These are phyloP conservation scores for Gobiocypris rarus DNA, from an alignment of 2,113 vertebrate genomes.

Conservation along the genomic window DNA sequence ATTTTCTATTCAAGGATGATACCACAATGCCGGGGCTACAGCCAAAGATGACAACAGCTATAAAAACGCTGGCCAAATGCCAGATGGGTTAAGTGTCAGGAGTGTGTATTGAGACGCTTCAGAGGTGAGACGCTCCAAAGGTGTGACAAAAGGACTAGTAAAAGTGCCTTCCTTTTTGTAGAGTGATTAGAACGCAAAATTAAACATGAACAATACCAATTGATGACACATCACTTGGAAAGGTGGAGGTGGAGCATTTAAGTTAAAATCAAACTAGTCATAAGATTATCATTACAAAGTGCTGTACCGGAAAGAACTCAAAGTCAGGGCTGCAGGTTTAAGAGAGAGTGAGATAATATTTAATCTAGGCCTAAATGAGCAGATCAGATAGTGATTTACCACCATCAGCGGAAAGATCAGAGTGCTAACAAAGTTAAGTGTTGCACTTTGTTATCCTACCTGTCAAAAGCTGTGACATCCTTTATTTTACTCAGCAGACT, in stretches of 20 bases:
- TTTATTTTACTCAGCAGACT: too few species aligned
- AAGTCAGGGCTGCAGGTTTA: neutral
- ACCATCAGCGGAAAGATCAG: neutral
- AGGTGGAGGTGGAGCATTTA: neutral
- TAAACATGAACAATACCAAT: neutral
- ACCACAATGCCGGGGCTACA: neutral
- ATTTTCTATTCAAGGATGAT: neutral
- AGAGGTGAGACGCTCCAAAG: neutral
- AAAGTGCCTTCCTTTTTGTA: conserved; percentile 8
- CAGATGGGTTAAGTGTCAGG: conserved; percentile 23
- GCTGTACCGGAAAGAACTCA: neutral
- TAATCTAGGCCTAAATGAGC: neutral
- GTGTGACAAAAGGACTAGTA: conserved; percentile 21
- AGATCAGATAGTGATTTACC: conserved; percentile 26
- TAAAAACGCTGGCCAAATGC: conserved; percentile 36
- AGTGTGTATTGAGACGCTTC: neutral
- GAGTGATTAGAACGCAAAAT: neutral
- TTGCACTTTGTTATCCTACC: conserved; percentile 27
- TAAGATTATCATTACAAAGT: conserved; percentile 7
- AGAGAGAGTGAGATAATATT: neutral
- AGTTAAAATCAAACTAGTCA: conserved; percentile 26
- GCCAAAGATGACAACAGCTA: conserved; percentile 15
- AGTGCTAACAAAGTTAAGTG: neutral
- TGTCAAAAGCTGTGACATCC: neutral
- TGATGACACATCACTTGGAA: neutral